Evolutionary conservation across 1,140 invertebrate genomes (phyloP), one percentile per base, ranked within the genome.

Genomic region (Holotrichia oblita): DNA sequence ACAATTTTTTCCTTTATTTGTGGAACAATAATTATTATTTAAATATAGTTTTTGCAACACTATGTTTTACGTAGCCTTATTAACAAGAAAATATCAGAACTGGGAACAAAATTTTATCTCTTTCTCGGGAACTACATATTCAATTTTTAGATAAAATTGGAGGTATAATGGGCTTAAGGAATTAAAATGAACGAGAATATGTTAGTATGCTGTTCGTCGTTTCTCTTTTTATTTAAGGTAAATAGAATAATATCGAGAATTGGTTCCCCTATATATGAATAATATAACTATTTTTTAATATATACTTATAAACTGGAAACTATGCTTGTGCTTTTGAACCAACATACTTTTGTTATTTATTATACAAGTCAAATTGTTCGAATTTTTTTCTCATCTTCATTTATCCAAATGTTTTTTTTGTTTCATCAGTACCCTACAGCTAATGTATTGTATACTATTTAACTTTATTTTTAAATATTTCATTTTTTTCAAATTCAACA

Each of bases 51-150:
- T 69, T 14, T 69, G 61, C 61, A 69, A 69, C 61, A 34, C 61
- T 69, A 69, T 69, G 20, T 69, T 69, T 69, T 22, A 69, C 22
- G 22, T 69, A 69, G 61, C 61, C 27, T 69, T 55, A 55, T 55
- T 69, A 69, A 69, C 61, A 69, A 69, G 61, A 69, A 69, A 69
- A 69, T 69, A 69, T 69, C 61, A 69, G 61, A 74, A 74, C 73
- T 74, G 73, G 41, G 73, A 74, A 74, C 41, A 74, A 74, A 74
- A 74, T 74, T 40, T 22, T 24, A 12, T 17, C 0, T 64, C 9
- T 17, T 40, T 40, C 3, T 73, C 34, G 41, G 27, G n/a, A 41
- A 74, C 73, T 74, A 74, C 40, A 41, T 34, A 34, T 34, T 34
- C 1, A 34, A 34, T 34, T 34, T 69, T 22, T 69, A 27, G 64